Evolutionary conservation across 2,797 vertebrate species (phyloP).

Genomic region (Scolopax rusticola): DNA sequence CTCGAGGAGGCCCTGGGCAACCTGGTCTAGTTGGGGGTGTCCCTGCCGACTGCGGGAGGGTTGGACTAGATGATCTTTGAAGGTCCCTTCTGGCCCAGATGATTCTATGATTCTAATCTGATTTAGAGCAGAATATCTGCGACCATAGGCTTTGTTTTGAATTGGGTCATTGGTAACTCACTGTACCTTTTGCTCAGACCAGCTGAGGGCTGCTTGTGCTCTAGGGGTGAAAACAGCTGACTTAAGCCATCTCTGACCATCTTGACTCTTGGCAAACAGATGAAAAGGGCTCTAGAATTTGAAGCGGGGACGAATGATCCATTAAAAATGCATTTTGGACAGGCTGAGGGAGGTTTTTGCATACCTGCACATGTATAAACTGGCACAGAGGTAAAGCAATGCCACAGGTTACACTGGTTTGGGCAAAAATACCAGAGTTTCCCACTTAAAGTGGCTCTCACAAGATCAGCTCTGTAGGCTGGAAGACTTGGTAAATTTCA

Average conservation of each 20-base stretch:
- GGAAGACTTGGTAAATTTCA: not conserved
- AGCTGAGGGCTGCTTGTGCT: not conserved
- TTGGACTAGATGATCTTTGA: too few species aligned
- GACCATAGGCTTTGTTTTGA: fast-evolving
- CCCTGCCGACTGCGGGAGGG: too few species aligned
- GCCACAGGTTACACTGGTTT: not conserved
- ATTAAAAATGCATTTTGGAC: not conserved
- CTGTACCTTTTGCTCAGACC: not conserved
- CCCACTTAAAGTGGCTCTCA: not conserved
- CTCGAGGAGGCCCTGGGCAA: too few species aligned
- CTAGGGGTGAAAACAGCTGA: not conserved
- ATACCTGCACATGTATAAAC: not conserved
- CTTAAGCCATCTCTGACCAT: not conserved
- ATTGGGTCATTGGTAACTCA: not conserved
- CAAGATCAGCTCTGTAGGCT: not conserved
- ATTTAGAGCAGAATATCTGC: not conserved
- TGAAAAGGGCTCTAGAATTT: not conserved
- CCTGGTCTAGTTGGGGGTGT: too few species aligned
- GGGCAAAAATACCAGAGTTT: not conserved
- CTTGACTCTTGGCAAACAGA: not conserved
- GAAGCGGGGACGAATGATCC: not conserved
- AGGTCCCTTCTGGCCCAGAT: too few species aligned
- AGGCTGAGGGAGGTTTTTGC: not conserved
- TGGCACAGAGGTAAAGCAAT: not conserved
- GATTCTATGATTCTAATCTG: not conserved